Base-by-base conservation (phyloP, 92 coral and sea anemone genomes). In the Phenganax subtilis region DNA sequence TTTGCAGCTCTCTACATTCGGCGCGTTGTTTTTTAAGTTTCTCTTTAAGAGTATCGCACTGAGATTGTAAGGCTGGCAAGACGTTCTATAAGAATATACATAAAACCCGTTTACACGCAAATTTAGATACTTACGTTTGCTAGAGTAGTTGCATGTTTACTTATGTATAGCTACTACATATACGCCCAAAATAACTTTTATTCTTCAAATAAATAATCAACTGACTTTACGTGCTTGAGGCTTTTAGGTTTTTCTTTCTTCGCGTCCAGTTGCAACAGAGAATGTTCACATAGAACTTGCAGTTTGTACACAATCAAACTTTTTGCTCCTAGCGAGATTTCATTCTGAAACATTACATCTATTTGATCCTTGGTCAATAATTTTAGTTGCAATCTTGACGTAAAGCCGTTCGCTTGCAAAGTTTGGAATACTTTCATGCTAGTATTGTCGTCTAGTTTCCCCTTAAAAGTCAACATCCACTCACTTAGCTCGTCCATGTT, bases 1-100 rank as follows among this genome's bases (percentile, higher is more conserved):
- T 75, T 72, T 83, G 75, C 0, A 78, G 74, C 57, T 87, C 87
- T 27, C 61, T 54, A 55, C 84, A 64, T 52, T 83, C 89, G 51
- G 69, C 61, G 31, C 53, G 62, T 59, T 82, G 67, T 47, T 31
- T 57, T 67, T 51, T 56, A 6, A 80, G 68, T 71, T 85, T 71
- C 7, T 65, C 25, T 71, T 86, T 78, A 15, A 82, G 30, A 31
- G 12, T 63, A 20, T 54, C 52, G 28, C 71, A 76, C 55, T 86
- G 72, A 16, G 58, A 64, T 55, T 82, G 74, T 55, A 86, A 86
- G 27, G 87, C 89, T 53, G 27, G 81, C 17, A 86, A 58, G 47
- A 57, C 65, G 61, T 74, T 62, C 64, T 65, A 12, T 51, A 54
- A 83, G 59, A 69, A 75, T 54, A 9, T 44, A 75, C 66, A 51